Percentiles rank a stretch among this genome's conserved stretches.
These are phyloP conservation scores for Ranitomeya imitator DNA, from an alignment of 2,113 vertebrate species.

Conservation along the genomic window DNA sequence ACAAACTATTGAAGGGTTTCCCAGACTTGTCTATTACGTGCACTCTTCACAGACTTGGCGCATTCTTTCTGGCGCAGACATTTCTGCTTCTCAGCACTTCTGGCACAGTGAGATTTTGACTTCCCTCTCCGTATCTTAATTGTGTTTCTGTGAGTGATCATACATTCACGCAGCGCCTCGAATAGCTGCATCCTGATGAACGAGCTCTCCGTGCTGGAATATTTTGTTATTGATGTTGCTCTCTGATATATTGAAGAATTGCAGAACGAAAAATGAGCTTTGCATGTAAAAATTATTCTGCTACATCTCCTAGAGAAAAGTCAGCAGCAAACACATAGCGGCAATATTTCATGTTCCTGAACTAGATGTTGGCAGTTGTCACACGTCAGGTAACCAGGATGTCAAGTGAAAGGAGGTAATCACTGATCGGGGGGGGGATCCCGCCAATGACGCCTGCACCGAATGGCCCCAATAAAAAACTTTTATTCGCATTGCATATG, in stretches of 20 bases:
- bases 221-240: slow-evolving; percentile 36
- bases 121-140: slow-evolving; percentile 17
- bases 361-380: neutral
- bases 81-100: neutral
- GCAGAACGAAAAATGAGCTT: slow-evolving; percentile 15
- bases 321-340: neutral
- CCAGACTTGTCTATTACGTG: neutral
- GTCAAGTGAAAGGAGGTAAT: too few species aligned
- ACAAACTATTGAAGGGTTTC: neutral
- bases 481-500: too few species aligned
- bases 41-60: neutral
- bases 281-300: slow-evolving; percentile 8
- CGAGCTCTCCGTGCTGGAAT: neutral
- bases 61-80: neutral
- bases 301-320: neutral
- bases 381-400: neutral
- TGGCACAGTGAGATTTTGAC: neutral
- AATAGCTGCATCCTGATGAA: slow-evolving; percentile 12
- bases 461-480: too few species aligned
- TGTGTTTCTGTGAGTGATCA: slow-evolving; percentile 9
- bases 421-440: too few species aligned
- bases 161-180: neutral
- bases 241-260: slow-evolving; percentile 34
- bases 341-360: neutral
- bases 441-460: too few species aligned